Conservation (phyloP, 2,888 invertebrate genomes). For the Luperina nickerlii region DNA sequence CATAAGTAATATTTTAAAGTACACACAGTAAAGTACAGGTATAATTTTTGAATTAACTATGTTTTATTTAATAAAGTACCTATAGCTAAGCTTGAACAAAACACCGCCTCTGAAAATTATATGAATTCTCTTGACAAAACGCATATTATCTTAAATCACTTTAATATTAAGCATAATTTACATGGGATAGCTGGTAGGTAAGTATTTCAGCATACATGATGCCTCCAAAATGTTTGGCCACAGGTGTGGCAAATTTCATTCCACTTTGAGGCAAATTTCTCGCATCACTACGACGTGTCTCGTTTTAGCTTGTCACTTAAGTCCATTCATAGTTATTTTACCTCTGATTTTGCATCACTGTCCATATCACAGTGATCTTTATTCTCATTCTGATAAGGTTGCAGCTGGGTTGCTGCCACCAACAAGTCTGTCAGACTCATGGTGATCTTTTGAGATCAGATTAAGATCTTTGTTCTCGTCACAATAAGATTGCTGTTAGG, state of each 20-base stretch:
- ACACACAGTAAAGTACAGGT: neutral
- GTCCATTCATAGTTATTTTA: neutral
- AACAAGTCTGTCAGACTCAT: too few species aligned
- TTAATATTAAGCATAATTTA: conserved; percentile 41
- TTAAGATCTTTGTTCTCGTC: too few species aligned
- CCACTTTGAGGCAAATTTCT: conserved; percentile 34
- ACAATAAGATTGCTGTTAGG: too few species aligned
- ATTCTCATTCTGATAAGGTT: neutral
- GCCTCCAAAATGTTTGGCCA: conserved; percentile 30
- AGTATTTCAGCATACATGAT: conserved; percentile 33
- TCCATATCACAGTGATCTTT: neutral
- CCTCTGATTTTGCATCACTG: too few species aligned
- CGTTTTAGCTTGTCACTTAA: conserved; percentile 23
- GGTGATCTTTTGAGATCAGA: too few species aligned
- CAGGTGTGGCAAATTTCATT: conserved; percentile 56
- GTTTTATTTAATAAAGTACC: neutral
- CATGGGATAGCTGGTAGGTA: conserved; percentile 29
- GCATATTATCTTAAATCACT: conserved; percentile 12
- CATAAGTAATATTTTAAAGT: conserved; percentile 5
- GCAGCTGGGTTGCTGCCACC: too few species aligned
- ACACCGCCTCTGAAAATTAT: neutral
- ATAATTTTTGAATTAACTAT: neutral
- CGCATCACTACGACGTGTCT: conserved; percentile 11
- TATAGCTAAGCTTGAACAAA: neutral
- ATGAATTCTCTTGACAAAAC: conserved; percentile 2